Base-by-base conservation (phyloP, 2,113 vertebrate genomes). In the Phalacrocorax brasilianus region DNA sequence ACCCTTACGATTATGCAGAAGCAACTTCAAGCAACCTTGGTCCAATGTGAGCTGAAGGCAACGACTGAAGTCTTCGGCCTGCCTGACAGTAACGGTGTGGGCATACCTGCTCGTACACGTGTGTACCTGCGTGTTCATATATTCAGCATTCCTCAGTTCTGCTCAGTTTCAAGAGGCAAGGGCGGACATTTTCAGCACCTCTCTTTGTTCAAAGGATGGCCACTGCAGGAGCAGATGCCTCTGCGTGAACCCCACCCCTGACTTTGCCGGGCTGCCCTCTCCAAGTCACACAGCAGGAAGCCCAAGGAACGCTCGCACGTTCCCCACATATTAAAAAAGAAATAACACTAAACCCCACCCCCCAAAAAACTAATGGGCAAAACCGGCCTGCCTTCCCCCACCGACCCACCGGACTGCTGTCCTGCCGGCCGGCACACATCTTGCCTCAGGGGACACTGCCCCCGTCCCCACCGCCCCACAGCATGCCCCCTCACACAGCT, bases 401-500 rank as follows among this genome's bases (percentile, higher is more conserved):
- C 7, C 30, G 0, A 18, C 3, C 7, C 7, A 2, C 52, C 10
- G 3, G 32, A 49, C 32, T 7, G 12, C 35, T 33, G 23, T 8
- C 13, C 13, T 8, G 4, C 26, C 8, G 2, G 14, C 24, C 12
- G 52, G 9, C 35, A 32, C 32, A 22, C 5, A 3, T 13, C 44
- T 66, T 6, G 3, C 38, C 35, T 67, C 47, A 24, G 38, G 45
- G 28, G 32, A 17, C 53, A 52, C n/a, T 22, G 11, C 12, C 1
- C 38, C 44, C 10, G 27, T 38, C 19, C 14, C 21, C 47, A 22
- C 24, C 61, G 38, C 40, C 26, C 11, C 33, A 28, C 45, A 19
- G 24, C 12, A 14, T 45, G 8, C 52, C 52, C 15, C 52, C 44
- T 45, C 44, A 45, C 44, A 53, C 26, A 27, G 26, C 21, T 12